A percentile compares a stretch with the other conserved stretches of the same genome.
These are phyloP conservation scores for Listrodromus nycthemerus DNA, from an alignment of 2,888 invertebrate genomes.

Conservation along the genomic window DNA sequence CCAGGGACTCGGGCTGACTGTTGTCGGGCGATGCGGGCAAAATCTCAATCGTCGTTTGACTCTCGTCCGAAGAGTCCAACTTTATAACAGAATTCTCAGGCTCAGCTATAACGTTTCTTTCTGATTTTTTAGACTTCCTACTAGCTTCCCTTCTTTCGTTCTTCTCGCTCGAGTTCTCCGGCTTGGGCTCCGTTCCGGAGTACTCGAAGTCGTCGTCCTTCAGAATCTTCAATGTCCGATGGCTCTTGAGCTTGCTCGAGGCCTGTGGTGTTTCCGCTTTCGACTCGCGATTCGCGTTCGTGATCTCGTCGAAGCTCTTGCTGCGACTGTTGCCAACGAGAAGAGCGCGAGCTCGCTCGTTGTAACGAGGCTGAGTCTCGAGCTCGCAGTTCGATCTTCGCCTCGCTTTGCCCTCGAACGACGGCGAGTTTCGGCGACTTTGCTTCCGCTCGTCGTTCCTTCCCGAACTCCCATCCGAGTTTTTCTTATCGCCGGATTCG, in stretches of 20 bases:
- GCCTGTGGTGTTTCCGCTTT: not conserved
- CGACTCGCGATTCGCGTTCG: not conserved
- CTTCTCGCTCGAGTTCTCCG: constrained; percentile 29
- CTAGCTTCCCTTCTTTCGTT: not conserved
- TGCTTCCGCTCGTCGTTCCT: constrained; percentile 23
- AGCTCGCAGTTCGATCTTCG: constrained; percentile 70
- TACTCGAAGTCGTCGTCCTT: not conserved
- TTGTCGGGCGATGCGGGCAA: constrained; percentile 79
- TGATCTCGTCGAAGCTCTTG: constrained; percentile 47
- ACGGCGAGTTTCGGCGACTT: not conserved
- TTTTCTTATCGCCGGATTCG: constrained; percentile 22
- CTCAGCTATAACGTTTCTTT: constrained; percentile 59
- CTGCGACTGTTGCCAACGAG: constrained; percentile 36
- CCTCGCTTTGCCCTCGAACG: constrained; percentile 67
- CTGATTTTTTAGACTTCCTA: not conserved
- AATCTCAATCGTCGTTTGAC: constrained; percentile 81
- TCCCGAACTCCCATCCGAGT: not conserved
- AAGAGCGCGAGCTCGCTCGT: not conserved
- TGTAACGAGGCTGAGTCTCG: constrained; percentile 29
- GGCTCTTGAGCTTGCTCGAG: not conserved
- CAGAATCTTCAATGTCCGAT: not conserved
- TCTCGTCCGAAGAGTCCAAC: constrained; percentile 82
- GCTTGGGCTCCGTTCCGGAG: not conserved
- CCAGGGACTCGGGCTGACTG: constrained; percentile 66
- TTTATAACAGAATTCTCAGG: constrained; percentile 76